These are phyloP conservation scores for Zapornia atra DNA, from an alignment of 2,113 vertebrate species.

Conservation along the genomic window DNA sequence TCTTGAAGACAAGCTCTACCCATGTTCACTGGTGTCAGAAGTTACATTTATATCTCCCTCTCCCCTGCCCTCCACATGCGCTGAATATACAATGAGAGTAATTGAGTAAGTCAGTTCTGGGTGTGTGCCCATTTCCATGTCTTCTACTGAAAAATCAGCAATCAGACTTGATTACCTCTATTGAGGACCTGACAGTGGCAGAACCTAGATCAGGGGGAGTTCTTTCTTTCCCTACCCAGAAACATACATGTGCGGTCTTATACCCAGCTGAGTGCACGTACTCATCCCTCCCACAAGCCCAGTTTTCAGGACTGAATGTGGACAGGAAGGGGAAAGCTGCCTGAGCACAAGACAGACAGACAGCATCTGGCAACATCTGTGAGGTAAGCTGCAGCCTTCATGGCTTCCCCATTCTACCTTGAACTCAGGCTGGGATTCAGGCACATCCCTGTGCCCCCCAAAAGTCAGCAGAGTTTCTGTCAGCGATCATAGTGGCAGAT, in stretches of 20 bases:
- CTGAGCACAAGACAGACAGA: not conserved
- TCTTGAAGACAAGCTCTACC: not conserved
- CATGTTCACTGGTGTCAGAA: not conserved
- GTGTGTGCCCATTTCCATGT: not conserved
- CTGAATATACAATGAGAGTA: not conserved
- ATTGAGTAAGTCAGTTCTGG: not conserved
- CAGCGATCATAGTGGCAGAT: not conserved
- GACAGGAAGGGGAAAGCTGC: not conserved
- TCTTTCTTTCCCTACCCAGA: not conserved
- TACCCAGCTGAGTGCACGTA: no score
- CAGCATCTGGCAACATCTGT: not conserved
- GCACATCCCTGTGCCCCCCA: not conserved
- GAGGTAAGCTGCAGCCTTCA: not conserved
- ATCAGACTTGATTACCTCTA: not conserved
- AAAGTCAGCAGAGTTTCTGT: not conserved
- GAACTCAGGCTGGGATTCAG: not conserved
- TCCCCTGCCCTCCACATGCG: not conserved
- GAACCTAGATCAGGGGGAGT: fast-evolving
- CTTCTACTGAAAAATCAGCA: not conserved
- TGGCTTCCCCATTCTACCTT: not conserved
- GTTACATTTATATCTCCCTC: not conserved
- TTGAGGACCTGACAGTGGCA: not conserved
- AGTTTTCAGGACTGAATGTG: not conserved
- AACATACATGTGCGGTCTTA: not conserved
- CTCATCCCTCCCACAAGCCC: not conserved